Evolutionary conservation across 2,797 vertebrate species (phyloP).

Genomic region (Myotis myotis): DNA sequence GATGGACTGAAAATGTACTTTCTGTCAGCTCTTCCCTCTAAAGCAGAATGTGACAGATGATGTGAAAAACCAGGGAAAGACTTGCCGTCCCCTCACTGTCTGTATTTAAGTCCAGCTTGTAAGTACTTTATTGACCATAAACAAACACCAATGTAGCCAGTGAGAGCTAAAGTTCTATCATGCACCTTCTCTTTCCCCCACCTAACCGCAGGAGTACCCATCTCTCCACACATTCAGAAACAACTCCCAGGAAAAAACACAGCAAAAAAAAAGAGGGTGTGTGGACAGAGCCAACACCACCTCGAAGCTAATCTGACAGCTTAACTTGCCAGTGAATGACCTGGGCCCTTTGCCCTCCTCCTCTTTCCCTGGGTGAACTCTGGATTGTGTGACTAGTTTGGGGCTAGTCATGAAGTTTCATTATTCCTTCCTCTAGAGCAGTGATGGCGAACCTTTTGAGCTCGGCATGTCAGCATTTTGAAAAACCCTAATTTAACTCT

Average conservation of each 20-base stretch:
- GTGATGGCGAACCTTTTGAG: no score
- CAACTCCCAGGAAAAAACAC: not conserved
- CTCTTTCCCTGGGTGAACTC: not conserved
- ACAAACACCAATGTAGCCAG: not conserved
- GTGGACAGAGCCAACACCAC: not conserved
- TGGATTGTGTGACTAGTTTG: not conserved
- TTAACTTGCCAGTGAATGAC: not conserved
- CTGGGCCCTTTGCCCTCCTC: not conserved
- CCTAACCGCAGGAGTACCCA: not conserved
- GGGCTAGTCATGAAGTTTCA: not conserved
- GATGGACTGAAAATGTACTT: not conserved
- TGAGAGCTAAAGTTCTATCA: not conserved
- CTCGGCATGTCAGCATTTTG: no score
- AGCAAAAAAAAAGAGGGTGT: not conserved
- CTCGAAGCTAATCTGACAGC: not conserved
- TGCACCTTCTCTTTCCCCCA: not conserved
- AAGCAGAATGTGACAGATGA: not conserved
- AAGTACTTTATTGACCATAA: not conserved
- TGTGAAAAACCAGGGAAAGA: not conserved
- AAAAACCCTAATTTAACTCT: no score
- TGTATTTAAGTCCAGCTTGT: not conserved
- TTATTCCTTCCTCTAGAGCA: not conserved
- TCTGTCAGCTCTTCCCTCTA: not conserved
- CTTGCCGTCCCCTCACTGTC: not conserved
- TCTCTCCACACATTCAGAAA: not conserved